A percentile compares a stretch with the other conserved stretches of the same genome.
Evolutionary conservation across 2,797 vertebrate genomes (phyloP).

Genomic region (Sarcophilus harrisii): DNA sequence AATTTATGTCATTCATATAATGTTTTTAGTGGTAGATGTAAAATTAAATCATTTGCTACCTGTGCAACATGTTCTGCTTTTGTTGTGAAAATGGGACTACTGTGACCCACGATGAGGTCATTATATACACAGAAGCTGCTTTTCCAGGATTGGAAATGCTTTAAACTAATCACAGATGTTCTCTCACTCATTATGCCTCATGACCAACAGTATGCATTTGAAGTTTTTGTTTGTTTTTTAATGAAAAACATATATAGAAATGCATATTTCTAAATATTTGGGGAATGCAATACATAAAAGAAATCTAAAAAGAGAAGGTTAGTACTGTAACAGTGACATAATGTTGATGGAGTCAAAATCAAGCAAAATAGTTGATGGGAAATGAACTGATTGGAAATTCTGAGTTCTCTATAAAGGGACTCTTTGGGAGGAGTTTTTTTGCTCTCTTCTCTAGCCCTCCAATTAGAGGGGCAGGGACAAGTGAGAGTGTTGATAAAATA

Average conservation of each 20-base stretch:
- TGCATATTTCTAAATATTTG: not conserved
- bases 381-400: too few relatives aligned
- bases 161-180: not conserved
- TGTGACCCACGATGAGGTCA: not conserved
- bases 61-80: not conserved
- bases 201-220: not conserved
- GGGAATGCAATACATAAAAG: too few relatives aligned
- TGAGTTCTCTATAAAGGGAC: too few relatives aligned
- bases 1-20: not conserved
- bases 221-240: not conserved
- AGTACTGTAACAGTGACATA: too few relatives aligned
- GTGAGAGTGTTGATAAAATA: too few relatives aligned
- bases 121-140: not conserved
- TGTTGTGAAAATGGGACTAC: not conserved
- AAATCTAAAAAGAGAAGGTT: too few relatives aligned
- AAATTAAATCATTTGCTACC: not conserved
- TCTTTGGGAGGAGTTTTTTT: too few relatives aligned
- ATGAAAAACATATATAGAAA: not conserved
- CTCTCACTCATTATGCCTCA: not conserved
- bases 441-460: too few relatives aligned
- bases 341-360: too few relatives aligned
- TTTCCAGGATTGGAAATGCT: not conserved
- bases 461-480: too few relatives aligned
- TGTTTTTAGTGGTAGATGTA: not conserved
- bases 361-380: too few relatives aligned